Evolutionary conservation across 2,797 vertebrate genomes (phyloP).

Genomic region (Salarias fasciatus): DNA sequence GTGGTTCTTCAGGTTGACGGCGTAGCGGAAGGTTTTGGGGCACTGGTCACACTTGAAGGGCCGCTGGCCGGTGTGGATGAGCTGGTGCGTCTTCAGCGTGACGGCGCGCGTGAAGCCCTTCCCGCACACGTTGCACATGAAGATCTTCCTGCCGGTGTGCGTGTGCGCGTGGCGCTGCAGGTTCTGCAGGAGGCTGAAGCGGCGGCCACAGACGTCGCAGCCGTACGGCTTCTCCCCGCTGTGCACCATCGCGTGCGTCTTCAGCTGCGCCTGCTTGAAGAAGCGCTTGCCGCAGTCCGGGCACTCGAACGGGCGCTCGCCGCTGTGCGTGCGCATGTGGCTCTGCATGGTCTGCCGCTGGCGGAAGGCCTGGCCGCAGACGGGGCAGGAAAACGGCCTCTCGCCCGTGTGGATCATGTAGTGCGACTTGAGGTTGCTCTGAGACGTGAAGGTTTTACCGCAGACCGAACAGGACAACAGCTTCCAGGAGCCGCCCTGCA

Average conservation of each 20-base stretch:
- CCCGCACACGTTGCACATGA: conserved; percentile 72
- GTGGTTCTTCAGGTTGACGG: conserved; percentile 82
- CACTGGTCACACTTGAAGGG: conserved; percentile 77
- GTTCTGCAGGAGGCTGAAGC: conserved; percentile 82
- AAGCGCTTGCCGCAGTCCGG: conserved; percentile 76
- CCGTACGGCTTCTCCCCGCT: conserved; percentile 71
- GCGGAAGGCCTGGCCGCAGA: conserved; percentile 68
- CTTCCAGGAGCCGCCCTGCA: conserved; percentile 33
- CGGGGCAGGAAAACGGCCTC: conserved; percentile 67
- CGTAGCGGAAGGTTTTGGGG: conserved; percentile 78
- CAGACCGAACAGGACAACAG: conserved; percentile 64
- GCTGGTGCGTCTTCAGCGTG: conserved; percentile 76
- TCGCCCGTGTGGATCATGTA: conserved; percentile 69
- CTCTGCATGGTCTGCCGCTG: conserved; percentile 72
- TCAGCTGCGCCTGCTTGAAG: conserved; percentile 76
- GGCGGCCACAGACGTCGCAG: conserved; percentile 75
- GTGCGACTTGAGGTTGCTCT: conserved; percentile 69
- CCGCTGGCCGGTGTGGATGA: conserved; percentile 82
- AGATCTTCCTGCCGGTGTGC: conserved; percentile 74
- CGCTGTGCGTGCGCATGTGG: conserved; percentile 70
- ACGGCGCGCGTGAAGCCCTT: conserved; percentile 81
- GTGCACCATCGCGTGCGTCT: conserved; percentile 77
- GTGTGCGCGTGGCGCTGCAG: conserved; percentile 76
- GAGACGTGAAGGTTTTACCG: conserved; percentile 70
- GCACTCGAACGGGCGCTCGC: conserved; percentile 73